phyloP scores from a whole-genome alignment of 2,888 invertebrate genomes.

The Acanthopleura granulata region DNA sequence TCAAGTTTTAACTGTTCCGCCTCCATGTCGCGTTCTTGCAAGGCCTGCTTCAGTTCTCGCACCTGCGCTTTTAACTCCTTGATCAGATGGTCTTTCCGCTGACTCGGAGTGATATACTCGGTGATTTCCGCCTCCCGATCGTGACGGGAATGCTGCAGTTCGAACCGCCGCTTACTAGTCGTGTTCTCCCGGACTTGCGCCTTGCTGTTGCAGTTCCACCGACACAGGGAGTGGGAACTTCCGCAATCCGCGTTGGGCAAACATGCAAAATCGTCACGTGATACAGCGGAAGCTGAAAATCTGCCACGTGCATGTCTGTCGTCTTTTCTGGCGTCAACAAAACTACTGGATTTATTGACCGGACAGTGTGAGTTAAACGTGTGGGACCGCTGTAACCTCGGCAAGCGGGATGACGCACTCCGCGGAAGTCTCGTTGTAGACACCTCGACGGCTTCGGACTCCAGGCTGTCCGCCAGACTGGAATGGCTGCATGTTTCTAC shows the following conservation, averaged over 20 bases:
- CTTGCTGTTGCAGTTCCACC: not conserved
- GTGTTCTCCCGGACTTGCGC: not conserved
- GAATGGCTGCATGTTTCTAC: constrained; percentile 2
- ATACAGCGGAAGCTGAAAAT: not conserved
- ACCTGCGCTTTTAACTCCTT: constrained; percentile 41
- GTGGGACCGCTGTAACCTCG: not conserved
- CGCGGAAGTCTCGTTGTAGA: too few species aligned
- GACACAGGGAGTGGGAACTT: not conserved
- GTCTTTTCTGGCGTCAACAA: not conserved
- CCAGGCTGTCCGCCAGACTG: constrained; percentile 18
- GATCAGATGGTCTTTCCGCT: constrained; percentile 49
- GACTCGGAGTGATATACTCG: constrained; percentile 53
- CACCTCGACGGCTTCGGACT: not conserved
- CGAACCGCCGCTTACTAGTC: constrained; percentile 34
- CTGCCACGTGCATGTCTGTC: not conserved
- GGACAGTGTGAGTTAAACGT: not conserved
- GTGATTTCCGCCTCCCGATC: constrained; percentile 29
- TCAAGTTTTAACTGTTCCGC: not conserved
- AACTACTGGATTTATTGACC: not conserved
- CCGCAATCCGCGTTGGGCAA: not conserved
- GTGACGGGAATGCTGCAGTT: constrained; percentile 44
- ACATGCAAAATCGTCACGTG: not conserved
- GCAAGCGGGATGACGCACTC: not conserved
- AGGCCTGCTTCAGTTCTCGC: constrained; percentile 35
- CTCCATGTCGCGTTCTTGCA: constrained; percentile 36